phyloP scores from a whole-genome alignment of 1,140 invertebrate genomes.

The Brachionus asplanchnoidis region DNA sequence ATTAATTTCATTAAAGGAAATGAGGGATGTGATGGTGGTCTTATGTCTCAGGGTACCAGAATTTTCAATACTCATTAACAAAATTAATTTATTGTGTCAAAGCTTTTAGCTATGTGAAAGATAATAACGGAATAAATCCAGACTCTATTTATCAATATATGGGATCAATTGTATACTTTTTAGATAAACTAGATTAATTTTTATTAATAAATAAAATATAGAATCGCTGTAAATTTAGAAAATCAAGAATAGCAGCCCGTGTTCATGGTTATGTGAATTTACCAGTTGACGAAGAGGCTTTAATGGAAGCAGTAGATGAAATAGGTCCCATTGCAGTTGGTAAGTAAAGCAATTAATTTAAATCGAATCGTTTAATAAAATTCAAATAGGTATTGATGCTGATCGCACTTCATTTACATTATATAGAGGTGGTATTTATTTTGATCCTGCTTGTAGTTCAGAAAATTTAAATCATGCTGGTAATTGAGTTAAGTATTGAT shows the following conservation, averaged over 20 bases:
- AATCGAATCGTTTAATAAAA: background rate
- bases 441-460: slow-evolving; percentile 74
- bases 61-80: background rate
- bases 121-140: slow-evolving; percentile 61
- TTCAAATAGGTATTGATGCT: slow-evolving; percentile 19
- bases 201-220: background rate
- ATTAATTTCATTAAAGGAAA: slow-evolving; percentile 1
- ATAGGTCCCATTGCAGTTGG: slow-evolving; percentile 34
- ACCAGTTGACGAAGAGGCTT: slow-evolving; percentile 18
- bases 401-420: slow-evolving; percentile 9
- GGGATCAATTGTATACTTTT: background rate
- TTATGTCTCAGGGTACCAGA: slow-evolving; percentile 26
- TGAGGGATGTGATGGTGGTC: slow-evolving; percentile 39
- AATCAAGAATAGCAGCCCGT: background rate
- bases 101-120: slow-evolving; percentile 50
- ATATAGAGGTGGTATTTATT: slow-evolving; percentile 73
- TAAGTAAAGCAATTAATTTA: background rate
- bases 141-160: slow-evolving; percentile 30
- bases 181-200: background rate
- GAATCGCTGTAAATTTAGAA: background rate
- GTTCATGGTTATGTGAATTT: background rate
- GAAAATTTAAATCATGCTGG: slow-evolving; percentile 77
- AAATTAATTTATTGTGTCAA: background rate
- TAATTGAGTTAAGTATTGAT: background rate
- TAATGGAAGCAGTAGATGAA: slow-evolving; percentile 30